A percentile compares a stretch with the other conserved stretches of the same genome.
Conservation (phyloP, 1,140 invertebrate species). For the Temnothorax nylanderi region DNA sequence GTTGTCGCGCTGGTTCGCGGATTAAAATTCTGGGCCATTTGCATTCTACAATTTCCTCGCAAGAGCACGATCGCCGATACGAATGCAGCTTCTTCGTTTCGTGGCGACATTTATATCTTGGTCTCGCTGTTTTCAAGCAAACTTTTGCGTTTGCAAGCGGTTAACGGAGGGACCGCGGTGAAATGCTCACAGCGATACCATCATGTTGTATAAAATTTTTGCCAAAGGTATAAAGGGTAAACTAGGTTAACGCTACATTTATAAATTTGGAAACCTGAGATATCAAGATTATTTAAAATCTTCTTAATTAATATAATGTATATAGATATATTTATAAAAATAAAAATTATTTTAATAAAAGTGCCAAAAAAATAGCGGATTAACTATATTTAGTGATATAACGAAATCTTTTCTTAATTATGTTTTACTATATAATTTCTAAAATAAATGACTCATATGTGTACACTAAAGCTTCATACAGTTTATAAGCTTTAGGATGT, state of each 20-base stretch:
- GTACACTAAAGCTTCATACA: background rate
- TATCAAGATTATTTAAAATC: background rate
- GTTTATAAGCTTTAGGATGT: background rate
- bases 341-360: background rate
- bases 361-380: background rate
- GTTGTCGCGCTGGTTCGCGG: slow-evolving; percentile 35
- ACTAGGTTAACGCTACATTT: background rate
- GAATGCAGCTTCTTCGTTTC: slow-evolving; percentile 48
- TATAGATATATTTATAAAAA: background rate
- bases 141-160: slow-evolving; percentile 43
- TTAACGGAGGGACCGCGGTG: slow-evolving; percentile 18
- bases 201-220: slow-evolving; percentile 47
- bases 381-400: background rate
- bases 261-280: background rate
- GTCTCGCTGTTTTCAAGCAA: slow-evolving; percentile 47
- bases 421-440: background rate
- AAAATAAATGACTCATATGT: background rate
- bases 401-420: background rate
- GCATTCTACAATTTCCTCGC: slow-evolving; percentile 53
- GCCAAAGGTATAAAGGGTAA: slow-evolving; percentile 1
- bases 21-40: slow-evolving; percentile 59
- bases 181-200: slow-evolving; percentile 42
- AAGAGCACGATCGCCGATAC: slow-evolving; percentile 52
- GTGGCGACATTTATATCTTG: slow-evolving; percentile 54
- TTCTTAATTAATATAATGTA: background rate